Base-by-base conservation (phyloP, 2,888 invertebrate species). In the Scaptomyza tumidula region DNA sequence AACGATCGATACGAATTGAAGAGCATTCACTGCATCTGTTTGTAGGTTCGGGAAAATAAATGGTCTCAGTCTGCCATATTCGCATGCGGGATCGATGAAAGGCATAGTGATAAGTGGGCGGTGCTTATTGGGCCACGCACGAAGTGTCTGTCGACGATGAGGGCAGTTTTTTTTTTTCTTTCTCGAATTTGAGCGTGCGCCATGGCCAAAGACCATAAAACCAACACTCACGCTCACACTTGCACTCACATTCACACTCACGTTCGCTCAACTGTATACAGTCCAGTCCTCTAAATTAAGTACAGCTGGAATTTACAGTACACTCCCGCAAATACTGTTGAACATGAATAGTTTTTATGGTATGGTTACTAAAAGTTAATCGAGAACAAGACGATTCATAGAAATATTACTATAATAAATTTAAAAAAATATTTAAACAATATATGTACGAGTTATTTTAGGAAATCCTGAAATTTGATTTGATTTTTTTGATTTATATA, bases 21-120 rank as follows among this genome's bases (percentile, higher is more conserved):
- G 48, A 64, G 52, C 59, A 55, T 72, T 63, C n/a, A 66, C 55
- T 77, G 76, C 75, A 76, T 69, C 56, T 50, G 68, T 53, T 48
- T 61, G 16, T 41, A 39, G 45, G 43, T 57, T 64, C 53, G 49
- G 50, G 69, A 69, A 83, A 71, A 83, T 85, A 87, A 87, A 85
- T 86, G 76, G 66, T 61, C 37, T 46, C 16, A 49, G 43, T 52
- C 59, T 55, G 61, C 71, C 71, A 63, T 66, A 66, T 62, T 71
- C 68, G 57, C 61, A 68, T 60, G 39, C 60, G 86, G 84, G 86
- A 85, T 83, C 88, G 78, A 82, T 83, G 81, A 85, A 82, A 76
- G 77, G 69, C 67, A 63, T 66, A 77, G 48, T 81, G 75, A 82
- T 83, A 86, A 82, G 75, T 83, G 75, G 90, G 89, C 85, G 88